Base-by-base conservation (phyloP, 1,140 invertebrate species). In the Pseudomyrmex concolor region DNA sequence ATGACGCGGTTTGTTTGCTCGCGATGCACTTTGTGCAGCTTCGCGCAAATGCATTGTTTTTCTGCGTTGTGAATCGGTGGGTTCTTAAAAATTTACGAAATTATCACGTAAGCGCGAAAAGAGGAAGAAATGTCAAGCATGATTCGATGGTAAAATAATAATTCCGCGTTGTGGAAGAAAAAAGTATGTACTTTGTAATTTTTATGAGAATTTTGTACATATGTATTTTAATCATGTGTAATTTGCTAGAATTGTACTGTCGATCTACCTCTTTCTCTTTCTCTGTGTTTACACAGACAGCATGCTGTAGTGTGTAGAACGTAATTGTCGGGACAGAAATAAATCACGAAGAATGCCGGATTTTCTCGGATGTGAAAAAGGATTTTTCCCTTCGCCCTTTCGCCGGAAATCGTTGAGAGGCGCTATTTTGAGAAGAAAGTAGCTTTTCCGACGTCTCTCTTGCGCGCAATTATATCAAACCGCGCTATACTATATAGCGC, bases 381-480 rank as follows among this genome's bases (percentile, higher is more conserved):
- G 43, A 13, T 55, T 59, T 45, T 1, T 57, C 15, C 9, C 8
- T 22, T 77, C 10, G 17, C 43, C 12, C 50, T 67, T 68, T 45
- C 10, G n/a, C 63, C 34, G 63, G 51, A 78, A 68, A 68, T 78
- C 64, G 74, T 68, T 19, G 43, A 66, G 51, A 34, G 51, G 34
- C 51, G 10, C 66, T 10, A 78, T 59, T 7, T 34, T 70, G 54
- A 70, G n/a, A 80, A 74, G 43, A 82, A 74, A 74, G 59, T 55
- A 72, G 43, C 74, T 66, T 71, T 78, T 86, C 60, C 22, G 9
- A 15, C 17, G 25, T 9, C 19, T 25, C 81, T 12, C 48, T 48
- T n/a, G 34, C 13, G 51, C 51, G 68, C 62, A 86, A 86, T 86
- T 86, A 86, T 67, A 73, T 85, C 66, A 85, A 72, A 81, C 74